Base-by-base conservation (phyloP, 2,797 vertebrate species). In the Mormyrops attenuatus region DNA sequence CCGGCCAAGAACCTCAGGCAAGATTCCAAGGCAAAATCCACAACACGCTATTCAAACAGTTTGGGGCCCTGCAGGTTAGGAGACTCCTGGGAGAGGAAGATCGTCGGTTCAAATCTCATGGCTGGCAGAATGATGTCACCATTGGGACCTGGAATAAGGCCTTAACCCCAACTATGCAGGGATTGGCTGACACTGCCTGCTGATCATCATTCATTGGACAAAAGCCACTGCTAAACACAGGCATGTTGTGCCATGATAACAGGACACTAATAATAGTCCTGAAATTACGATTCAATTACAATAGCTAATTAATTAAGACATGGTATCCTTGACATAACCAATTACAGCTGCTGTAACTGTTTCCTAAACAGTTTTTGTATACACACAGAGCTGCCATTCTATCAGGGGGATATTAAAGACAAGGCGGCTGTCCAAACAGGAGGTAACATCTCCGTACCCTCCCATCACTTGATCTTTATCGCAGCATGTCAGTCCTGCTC, bases 401-500 rank as follows among this genome's bases (percentile, higher is more conserved):
- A 30, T 85, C 66, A 13, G 22, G 41, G 44, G 41, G 53, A 85
- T 60, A 60, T 22, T 86, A 49, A 20, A 85, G 34, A 85, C n/a
- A 85, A 41, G 17, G 26, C 7, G 47, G 41, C 55, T n/a, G 57
- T 49, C 44, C 82, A 55, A 9, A 80, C 15, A 5, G 80, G n/a
- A 22, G 41, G 17, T 6, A 8, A 30, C 17, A 66, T 15, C 41
- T 9, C 88, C 20, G 20, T 30, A n/a, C 22, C 8, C 49, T 5
- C 20, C 92, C 91, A 92, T 93, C 90, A 55, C 17, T n/a, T 90
- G 91, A 93, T 26, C 92, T 91, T 89, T 92, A 90, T 86, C 89
- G 91, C 89, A 89, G 89, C 90, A 88, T 89, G 92, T 38, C 22
- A 38, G 53, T 57, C 30, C 47, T 8, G 38, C 80, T 49, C 3